A percentile compares a stretch with the other conserved stretches of the same genome.
These are phyloP conservation scores for Mamestra brassicae DNA, from an alignment of 2,888 invertebrate species.

Conservation along the genomic window DNA sequence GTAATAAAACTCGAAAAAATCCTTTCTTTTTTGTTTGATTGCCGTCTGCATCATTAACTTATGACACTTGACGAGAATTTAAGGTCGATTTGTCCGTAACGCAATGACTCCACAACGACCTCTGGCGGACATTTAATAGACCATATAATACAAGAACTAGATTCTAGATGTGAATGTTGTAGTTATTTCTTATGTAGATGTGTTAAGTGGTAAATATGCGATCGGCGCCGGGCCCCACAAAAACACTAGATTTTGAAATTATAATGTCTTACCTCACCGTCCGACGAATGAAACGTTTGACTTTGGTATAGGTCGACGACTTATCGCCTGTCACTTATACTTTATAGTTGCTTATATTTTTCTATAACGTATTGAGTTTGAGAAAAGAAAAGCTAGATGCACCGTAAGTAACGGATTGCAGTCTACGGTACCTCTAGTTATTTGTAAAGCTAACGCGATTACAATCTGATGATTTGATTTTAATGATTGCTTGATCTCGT, in stretches of 20 bases:
- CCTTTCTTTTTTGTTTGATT: conserved; percentile 25
- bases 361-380: conserved; percentile 32
- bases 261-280: conserved; percentile 67
- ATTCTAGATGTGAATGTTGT: conserved; percentile 53
- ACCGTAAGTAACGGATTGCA: conserved; percentile 47
- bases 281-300: conserved; percentile 52
- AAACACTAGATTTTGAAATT: conserved; percentile 81
- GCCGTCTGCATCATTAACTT: conserved; percentile 24
- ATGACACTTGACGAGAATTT: conserved; percentile 33
- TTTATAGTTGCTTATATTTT: conserved; percentile 15
- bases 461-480: conserved; percentile 8
- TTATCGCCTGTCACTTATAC: conserved; percentile 35
- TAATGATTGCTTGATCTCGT: conserved; percentile 16
- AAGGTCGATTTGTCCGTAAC: conserved; percentile 45
- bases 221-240: conserved; percentile 70
- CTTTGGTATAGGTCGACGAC: conserved; percentile 65
- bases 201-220: conserved; percentile 66
- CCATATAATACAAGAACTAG: conserved; percentile 45
- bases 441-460: conserved; percentile 21
- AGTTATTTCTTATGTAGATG: conserved; percentile 44
- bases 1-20: conserved; percentile 16
- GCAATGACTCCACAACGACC: conserved; percentile 52
- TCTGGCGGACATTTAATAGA: conserved; percentile 49
- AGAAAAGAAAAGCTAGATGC: conserved; percentile 37
- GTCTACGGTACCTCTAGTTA: conserved; percentile 36